Percentiles rank a stretch among this genome's conserved stretches.
phyloP scores from a whole-genome alignment of 2,888 invertebrate species.

The Himalopsyche tibetana region DNA sequence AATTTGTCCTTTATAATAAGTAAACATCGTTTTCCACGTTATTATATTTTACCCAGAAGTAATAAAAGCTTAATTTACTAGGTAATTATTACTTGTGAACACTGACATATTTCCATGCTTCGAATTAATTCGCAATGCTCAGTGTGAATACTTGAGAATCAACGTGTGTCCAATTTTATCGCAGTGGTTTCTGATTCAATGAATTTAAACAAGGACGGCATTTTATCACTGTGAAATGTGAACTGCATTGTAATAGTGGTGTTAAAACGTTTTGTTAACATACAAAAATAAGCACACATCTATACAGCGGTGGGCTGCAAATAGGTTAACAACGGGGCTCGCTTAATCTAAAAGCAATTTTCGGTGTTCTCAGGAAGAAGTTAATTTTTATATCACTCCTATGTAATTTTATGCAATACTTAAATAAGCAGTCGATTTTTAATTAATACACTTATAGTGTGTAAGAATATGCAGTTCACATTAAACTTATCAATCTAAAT shows the following conservation, averaged over 20 bases:
- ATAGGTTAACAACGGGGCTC: too few relatives aligned
- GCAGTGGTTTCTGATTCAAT: constrained; percentile 1
- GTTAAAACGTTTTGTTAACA: background rate
- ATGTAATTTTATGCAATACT: too few relatives aligned
- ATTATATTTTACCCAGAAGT: background rate
- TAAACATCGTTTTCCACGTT: background rate
- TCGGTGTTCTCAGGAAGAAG: too few relatives aligned
- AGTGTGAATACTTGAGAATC: background rate
- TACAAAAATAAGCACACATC: background rate
- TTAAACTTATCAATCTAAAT: too few relatives aligned
- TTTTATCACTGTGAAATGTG: constrained; percentile 14
- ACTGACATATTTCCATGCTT: background rate
- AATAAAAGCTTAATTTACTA: background rate
- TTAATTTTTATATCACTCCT: too few relatives aligned
- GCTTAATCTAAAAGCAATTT: too few relatives aligned
- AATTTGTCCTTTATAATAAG: too few relatives aligned
- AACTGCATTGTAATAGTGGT: background rate
- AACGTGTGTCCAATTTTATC: constrained; percentile 8
- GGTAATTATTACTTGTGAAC: background rate
- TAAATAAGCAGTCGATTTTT: too few relatives aligned
- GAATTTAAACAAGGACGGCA: constrained; percentile 14
- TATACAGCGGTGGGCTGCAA: too few relatives aligned
- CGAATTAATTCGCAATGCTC: background rate
- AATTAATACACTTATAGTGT: too few relatives aligned
- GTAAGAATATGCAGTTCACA: too few relatives aligned